Conservation (phyloP, 2,113 vertebrate genomes). For the Prinia subflava region DNA sequence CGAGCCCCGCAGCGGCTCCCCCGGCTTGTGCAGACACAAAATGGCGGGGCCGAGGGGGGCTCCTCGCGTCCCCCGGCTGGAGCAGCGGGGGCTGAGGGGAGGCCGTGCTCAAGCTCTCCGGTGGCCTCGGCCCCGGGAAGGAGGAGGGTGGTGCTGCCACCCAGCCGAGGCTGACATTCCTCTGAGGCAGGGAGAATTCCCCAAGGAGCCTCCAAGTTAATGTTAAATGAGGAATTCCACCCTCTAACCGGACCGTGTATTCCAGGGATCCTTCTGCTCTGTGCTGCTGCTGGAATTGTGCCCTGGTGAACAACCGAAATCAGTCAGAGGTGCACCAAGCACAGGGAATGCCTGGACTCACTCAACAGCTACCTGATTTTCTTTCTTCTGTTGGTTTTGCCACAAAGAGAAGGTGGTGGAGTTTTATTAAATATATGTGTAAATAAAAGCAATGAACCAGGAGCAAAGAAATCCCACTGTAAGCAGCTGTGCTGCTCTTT, state of each 20-base stretch:
- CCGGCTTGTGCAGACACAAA: neutral
- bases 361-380: neutral
- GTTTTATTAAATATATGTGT: neutral
- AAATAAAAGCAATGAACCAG: neutral
- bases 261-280: neutral
- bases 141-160: neutral
- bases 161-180: fast-evolving
- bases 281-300: neutral
- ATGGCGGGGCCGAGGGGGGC: neutral
- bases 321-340: neutral
- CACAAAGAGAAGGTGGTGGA: neutral
- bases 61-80: fast-evolving
- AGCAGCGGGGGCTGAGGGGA: neutral
- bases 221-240: neutral
- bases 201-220: fast-evolving
- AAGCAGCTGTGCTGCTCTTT: neutral
- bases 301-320: fast-evolving
- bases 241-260: fast-evolving
- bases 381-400: neutral
- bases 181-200: neutral
- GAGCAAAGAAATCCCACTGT: neutral
- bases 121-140: neutral
- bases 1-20: neutral
- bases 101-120: neutral
- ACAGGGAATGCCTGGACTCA: fast-evolving